phyloP scores from a whole-genome alignment of 1,140 invertebrate species.

The Galendromus occidentalis region DNA sequence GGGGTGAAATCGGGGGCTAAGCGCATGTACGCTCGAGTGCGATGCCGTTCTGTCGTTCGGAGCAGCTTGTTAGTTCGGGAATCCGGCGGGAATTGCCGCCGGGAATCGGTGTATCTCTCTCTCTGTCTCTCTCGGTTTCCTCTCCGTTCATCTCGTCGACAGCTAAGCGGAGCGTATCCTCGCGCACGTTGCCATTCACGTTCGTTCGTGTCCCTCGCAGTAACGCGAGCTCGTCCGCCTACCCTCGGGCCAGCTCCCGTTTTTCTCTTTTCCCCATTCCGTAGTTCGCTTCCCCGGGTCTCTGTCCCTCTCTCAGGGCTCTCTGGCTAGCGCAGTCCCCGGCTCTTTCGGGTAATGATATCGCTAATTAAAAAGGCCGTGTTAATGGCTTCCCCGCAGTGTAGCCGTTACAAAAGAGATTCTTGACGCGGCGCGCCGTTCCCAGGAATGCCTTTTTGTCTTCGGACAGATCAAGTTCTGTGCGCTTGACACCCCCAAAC shows the following conservation, averaged over 20 bases:
- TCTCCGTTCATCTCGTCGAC: not conserved
- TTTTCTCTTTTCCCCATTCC: not conserved
- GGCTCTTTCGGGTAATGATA: not conserved
- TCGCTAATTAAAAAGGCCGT: constrained; percentile 11
- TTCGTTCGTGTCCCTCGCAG: not conserved
- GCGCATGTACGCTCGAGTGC: too few species aligned
- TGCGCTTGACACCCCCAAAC: not conserved
- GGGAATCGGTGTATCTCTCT: not conserved
- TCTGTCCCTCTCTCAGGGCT: not conserved
- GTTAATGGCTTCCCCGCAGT: constrained; percentile 7
- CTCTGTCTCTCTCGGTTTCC: not conserved
- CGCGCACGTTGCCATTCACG: too few species aligned
- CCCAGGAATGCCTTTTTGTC: constrained; percentile 7
- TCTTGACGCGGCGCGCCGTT: not conserved
- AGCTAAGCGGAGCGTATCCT: too few species aligned
- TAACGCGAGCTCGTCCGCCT: not conserved
- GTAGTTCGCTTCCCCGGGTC: not conserved
- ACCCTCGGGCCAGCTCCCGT: not conserved
- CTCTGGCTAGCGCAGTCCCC: not conserved
- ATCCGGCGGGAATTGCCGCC: too few species aligned
- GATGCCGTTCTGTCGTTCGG: too few species aligned
- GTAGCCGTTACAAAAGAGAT: not conserved
- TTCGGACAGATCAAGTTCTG: not conserved
- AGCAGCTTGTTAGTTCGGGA: too few species aligned
- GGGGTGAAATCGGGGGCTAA: too few species aligned